A percentile compares a stretch with the other conserved stretches of the same genome.
Evolutionary conservation across 2,888 invertebrate species (phyloP).

Genomic region (Cantharis rufa): DNA sequence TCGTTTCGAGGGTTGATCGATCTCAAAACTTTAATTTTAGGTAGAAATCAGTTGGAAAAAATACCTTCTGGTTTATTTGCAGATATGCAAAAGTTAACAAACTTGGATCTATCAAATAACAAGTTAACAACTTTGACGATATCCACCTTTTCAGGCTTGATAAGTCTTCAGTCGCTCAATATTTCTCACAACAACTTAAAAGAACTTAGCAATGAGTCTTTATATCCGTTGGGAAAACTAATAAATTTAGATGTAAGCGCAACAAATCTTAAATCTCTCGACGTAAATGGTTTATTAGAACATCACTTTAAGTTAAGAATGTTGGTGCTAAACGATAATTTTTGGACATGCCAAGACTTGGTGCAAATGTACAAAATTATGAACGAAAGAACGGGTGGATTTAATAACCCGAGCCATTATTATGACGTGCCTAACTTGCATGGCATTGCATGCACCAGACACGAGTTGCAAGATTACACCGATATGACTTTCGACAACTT

Average conservation of each 20-base stretch:
- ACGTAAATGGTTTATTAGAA: constrained; percentile 5
- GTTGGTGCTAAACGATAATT: constrained; percentile 16
- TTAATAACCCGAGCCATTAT: constrained; percentile 3
- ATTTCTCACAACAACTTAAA: constrained; percentile 14
- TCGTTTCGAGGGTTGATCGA: constrained; percentile 9
- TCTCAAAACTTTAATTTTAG: not conserved
- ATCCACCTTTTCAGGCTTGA: constrained; percentile 10
- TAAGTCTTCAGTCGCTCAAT: constrained; percentile 2
- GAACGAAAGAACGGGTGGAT: constrained; percentile 14
- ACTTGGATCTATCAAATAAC: constrained; percentile 8
- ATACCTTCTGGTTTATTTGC: constrained; percentile 11
- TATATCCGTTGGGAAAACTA: constrained; percentile 13
- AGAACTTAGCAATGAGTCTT: not conserved
- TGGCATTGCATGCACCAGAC: constrained; percentile 23
- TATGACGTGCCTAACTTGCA: constrained; percentile 24
- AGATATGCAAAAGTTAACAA: not conserved
- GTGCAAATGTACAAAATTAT: constrained; percentile 18
- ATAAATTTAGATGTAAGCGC: constrained; percentile 10
- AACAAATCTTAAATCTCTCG: constrained; percentile 5
- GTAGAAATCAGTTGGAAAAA: not conserved
- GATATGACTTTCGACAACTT: constrained; percentile 18
- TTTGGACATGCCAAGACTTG: constrained; percentile 17
- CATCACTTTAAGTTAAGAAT: constrained; percentile 9
- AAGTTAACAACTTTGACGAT: not conserved
- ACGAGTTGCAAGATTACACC: constrained; percentile 7